phyloP scores from a whole-genome alignment of 2,113 vertebrate genomes.

The Eublepharis macularius region DNA sequence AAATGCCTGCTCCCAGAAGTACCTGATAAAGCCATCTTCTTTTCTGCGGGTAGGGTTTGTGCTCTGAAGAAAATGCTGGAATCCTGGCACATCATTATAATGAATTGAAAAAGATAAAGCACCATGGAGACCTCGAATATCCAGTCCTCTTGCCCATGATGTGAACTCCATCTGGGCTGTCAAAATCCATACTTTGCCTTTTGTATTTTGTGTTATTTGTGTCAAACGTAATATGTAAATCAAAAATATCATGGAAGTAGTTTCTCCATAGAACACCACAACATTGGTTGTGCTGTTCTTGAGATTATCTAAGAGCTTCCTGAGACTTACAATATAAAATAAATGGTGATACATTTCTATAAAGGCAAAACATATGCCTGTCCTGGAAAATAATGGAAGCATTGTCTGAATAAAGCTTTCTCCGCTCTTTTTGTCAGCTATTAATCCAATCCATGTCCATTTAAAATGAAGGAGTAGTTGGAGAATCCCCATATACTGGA shows the following conservation, averaged over 20 bases:
- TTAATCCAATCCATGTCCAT: not conserved
- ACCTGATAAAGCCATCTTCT: not conserved
- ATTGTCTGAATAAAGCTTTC: not conserved
- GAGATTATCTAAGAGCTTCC: not conserved
- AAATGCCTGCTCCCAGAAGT: not conserved
- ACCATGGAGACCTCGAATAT: not conserved
- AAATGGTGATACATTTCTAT: not conserved
- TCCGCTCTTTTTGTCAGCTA: not conserved
- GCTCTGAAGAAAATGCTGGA: not conserved
- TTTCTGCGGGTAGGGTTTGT: not conserved
- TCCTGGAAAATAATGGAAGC: not conserved
- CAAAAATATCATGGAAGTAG: not conserved
- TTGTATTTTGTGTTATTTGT: not conserved
- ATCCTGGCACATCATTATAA: not conserved
- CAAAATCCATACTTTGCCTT: not conserved
- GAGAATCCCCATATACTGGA: not conserved
- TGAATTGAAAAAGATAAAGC: not conserved
- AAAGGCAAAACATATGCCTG: not conserved
- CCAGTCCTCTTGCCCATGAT: not conserved
- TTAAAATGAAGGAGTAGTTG: not conserved
- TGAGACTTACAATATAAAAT: no score
- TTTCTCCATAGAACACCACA: not conserved
- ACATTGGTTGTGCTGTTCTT: not conserved
- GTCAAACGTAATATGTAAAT: no score
- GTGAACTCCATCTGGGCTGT: not conserved